A percentile compares a stretch with the other conserved stretches of the same genome.
phyloP scores from a whole-genome alignment of 1,140 invertebrate genomes.

The Tetragnatha versicolor region DNA sequence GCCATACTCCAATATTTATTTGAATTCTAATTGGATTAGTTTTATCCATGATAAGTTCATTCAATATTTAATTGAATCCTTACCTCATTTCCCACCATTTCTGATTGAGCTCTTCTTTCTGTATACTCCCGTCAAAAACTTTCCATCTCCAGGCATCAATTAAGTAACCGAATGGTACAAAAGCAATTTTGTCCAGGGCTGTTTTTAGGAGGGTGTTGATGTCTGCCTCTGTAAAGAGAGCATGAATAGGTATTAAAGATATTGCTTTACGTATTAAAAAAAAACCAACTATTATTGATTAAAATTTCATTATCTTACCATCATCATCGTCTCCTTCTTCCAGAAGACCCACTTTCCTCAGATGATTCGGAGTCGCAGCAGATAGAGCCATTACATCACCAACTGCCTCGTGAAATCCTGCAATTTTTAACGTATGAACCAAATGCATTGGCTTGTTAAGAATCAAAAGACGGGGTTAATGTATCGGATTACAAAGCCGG shows the following conservation, averaged over 20 bases:
- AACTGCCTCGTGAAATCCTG: slow-evolving; percentile 92
- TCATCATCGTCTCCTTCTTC: slow-evolving; percentile 65
- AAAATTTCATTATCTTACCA: slow-evolving; percentile 67
- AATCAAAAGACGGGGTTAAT: too few relatives aligned
- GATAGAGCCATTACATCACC: slow-evolving; percentile 87
- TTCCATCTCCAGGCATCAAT: slow-evolving; percentile 90
- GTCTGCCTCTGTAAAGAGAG: slow-evolving; percentile 80
- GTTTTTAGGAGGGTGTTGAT: slow-evolving; percentile 82
- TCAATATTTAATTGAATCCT: slow-evolving; percentile 77
- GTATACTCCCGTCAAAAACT: slow-evolving; percentile 78
- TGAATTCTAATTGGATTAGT: slow-evolving; percentile 77
- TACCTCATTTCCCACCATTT: slow-evolving; percentile 81
- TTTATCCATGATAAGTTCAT: too few relatives aligned
- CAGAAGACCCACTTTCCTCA: slow-evolving; percentile 77
- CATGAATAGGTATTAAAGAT: too few relatives aligned
- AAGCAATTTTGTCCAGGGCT: slow-evolving; percentile 84
- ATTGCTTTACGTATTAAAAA: too few relatives aligned
- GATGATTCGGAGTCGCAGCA: slow-evolving; percentile 75
- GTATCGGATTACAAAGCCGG: too few relatives aligned
- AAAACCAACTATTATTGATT: too few relatives aligned
- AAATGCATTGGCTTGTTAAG: too few relatives aligned
- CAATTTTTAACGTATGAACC: slow-evolving; percentile 67
- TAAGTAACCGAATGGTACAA: slow-evolving; percentile 85
- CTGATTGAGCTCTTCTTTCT: slow-evolving; percentile 76
- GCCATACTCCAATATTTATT: too few relatives aligned